Conservation (phyloP, 2,797 vertebrate species). For the Setipinna tenuifilis region DNA sequence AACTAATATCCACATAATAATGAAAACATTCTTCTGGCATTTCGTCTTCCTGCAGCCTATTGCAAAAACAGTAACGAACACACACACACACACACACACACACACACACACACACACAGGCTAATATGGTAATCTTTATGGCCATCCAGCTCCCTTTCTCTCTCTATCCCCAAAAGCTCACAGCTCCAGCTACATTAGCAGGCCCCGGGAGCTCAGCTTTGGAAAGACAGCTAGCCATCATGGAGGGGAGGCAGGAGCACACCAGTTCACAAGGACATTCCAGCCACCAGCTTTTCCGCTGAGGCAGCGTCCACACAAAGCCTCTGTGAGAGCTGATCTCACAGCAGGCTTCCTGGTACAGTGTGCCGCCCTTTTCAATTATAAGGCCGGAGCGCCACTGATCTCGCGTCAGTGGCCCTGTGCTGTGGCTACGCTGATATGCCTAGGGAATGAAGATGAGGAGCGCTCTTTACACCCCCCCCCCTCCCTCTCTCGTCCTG, state of each 20-base stretch:
- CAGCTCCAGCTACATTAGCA: not conserved
- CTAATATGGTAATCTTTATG: not conserved
- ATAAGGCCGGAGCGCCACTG: not conserved
- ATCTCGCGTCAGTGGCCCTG: not conserved
- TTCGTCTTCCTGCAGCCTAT: not conserved
- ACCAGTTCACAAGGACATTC: too few relatives aligned
- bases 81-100: too few relatives aligned
- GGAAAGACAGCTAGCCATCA: not conserved
- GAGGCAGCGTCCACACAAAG: not conserved
- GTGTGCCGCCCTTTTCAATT: not conserved
- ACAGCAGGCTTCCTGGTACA: not conserved
- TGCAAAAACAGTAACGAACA: not conserved
- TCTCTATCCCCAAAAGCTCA: not conserved
- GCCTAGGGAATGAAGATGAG: not conserved
- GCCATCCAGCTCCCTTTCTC: conserved; percentile 14
- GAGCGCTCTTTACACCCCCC: not conserved
- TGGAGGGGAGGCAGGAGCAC: not conserved
- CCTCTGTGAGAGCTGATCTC: not conserved
- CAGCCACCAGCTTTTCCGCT: too few relatives aligned
- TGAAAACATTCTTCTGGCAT: conserved; percentile 27
- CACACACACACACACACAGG: too few relatives aligned
- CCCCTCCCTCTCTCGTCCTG: not conserved
- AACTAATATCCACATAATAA: conserved; percentile 5
- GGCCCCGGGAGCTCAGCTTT: not conserved
- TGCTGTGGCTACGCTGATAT: not conserved